Conservation (phyloP, 2,797 vertebrate genomes). For the Sebastes hubbsi region DNA sequence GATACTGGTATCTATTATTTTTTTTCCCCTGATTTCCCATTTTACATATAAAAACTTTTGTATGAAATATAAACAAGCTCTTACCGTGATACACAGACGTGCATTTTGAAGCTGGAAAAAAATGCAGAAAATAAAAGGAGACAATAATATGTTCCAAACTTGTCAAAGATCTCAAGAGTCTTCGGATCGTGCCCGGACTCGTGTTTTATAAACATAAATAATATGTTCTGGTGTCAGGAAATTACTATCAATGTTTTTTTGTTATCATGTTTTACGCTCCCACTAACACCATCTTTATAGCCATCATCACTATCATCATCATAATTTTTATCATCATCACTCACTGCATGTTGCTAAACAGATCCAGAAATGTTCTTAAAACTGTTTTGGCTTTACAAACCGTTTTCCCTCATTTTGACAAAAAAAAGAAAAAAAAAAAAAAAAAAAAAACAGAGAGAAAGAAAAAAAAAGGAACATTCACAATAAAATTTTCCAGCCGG, state of each 20-base stretch:
- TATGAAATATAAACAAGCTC: slow-evolving; percentile 96
- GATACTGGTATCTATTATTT: slow-evolving; percentile 72
- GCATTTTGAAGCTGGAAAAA: slow-evolving; percentile 82
- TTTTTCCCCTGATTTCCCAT: slow-evolving; percentile 80
- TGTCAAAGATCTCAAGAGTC: slow-evolving; percentile 24
- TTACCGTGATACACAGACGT: slow-evolving; percentile 76
- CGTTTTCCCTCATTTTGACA: slow-evolving; percentile 78
- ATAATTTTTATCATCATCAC: background rate
- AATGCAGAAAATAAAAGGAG: slow-evolving; percentile 60
- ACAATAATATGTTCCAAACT: slow-evolving; percentile 62
- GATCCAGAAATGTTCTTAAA: slow-evolving; percentile 82
- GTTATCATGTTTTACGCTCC: slow-evolving; percentile 1
- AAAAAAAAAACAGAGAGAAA: slow-evolving; percentile 25
- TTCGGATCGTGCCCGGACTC: slow-evolving; percentile 30
- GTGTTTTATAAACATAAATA: slow-evolving; percentile 85
- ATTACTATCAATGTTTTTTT: slow-evolving; percentile 14
- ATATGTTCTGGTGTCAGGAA: slow-evolving; percentile 76
- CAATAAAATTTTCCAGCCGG: slow-evolving; percentile 85
- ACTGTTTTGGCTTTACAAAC: slow-evolving; percentile 86
- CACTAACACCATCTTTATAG: slow-evolving; percentile 27
- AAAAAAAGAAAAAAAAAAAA: slow-evolving; percentile 33
- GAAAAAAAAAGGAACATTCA: slow-evolving; percentile 77
- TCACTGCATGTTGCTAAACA: slow-evolving; percentile 83
- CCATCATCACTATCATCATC: slow-evolving; percentile 1
- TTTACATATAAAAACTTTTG: slow-evolving; percentile 88